phyloP scores from a whole-genome alignment of 2,113 vertebrate genomes.

The Pseudopipra pipra region DNA sequence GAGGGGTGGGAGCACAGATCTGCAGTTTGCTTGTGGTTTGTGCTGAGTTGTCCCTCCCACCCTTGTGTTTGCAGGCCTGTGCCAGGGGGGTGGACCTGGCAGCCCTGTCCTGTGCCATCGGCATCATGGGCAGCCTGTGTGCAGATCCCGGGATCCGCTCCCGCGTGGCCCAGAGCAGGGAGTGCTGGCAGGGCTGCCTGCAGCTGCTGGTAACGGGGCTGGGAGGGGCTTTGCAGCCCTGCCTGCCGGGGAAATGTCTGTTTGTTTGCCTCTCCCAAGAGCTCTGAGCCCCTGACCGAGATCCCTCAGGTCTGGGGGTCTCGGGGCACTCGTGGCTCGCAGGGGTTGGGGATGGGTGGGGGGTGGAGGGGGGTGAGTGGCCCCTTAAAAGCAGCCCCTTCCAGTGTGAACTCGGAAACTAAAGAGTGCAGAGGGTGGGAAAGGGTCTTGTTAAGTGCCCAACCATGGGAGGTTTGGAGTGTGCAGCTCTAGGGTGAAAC shows the following conservation, averaged over 20 bases:
- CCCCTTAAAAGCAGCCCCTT: too few species aligned
- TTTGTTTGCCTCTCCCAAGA: neutral
- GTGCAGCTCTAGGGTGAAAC: neutral
- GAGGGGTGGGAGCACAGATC: neutral
- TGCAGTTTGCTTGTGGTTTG: neutral
- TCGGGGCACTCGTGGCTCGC: accelerated
- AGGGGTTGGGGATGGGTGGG: accelerated
- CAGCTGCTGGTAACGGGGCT: slow-evolving; percentile 74
- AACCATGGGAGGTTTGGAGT: accelerated
- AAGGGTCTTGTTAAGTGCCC: neutral
- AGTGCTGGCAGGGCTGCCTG: slow-evolving; percentile 78
- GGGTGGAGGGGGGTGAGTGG: neutral
- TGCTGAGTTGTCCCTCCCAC: neutral
- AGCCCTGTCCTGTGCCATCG: slow-evolving; percentile 66
- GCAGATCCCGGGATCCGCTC: slow-evolving; percentile 56
- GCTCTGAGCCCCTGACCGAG: neutral
- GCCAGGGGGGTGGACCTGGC: slow-evolving; percentile 29
- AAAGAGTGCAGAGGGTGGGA: neutral
- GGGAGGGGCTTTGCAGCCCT: neutral
- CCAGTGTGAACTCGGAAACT: neutral
- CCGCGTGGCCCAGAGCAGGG: slow-evolving; percentile 66
- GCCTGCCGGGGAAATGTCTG: neutral
- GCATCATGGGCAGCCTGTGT: slow-evolving; percentile 72
- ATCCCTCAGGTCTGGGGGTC: neutral
- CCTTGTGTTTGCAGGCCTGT: slow-evolving; percentile 53